Conservation (phyloP, 2,797 vertebrate genomes). For the Mormyrops attenuatus region DNA sequence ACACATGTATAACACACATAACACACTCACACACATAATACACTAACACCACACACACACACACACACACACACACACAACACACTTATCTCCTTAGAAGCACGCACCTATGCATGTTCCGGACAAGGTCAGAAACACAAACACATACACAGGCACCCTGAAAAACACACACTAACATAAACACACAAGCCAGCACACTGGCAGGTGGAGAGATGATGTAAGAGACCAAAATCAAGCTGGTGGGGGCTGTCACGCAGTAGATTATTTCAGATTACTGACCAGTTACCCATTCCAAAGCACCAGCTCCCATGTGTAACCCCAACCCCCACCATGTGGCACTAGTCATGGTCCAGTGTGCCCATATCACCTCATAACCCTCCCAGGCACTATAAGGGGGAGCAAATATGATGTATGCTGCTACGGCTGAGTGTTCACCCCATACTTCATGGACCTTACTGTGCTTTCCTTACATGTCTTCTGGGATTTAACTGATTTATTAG, state of each 20-base stretch:
- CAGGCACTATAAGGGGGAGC: background rate
- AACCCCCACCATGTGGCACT: background rate
- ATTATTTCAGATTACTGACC: background rate
- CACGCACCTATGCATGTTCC: background rate
- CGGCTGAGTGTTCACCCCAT: background rate
- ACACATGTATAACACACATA: background rate
- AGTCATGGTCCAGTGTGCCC: background rate
- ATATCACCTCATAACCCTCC: background rate
- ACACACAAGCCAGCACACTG: background rate
- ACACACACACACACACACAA: background rate
- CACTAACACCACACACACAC: background rate
- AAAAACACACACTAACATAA: background rate
- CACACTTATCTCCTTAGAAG: background rate
- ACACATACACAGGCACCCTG: background rate
- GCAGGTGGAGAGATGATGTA: background rate
- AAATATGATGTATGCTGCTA: too few relatives aligned
- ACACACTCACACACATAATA: background rate
- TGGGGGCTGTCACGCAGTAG: background rate
- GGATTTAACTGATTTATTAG: background rate
- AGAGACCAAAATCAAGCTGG: background rate
- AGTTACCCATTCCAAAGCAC: background rate
- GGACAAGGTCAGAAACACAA: background rate
- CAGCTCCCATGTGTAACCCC: background rate
- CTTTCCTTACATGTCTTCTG: background rate
- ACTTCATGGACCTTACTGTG: background rate